These are phyloP conservation scores for Tyrannus savana DNA, from an alignment of 2,113 vertebrate species.

Conservation along the genomic window DNA sequence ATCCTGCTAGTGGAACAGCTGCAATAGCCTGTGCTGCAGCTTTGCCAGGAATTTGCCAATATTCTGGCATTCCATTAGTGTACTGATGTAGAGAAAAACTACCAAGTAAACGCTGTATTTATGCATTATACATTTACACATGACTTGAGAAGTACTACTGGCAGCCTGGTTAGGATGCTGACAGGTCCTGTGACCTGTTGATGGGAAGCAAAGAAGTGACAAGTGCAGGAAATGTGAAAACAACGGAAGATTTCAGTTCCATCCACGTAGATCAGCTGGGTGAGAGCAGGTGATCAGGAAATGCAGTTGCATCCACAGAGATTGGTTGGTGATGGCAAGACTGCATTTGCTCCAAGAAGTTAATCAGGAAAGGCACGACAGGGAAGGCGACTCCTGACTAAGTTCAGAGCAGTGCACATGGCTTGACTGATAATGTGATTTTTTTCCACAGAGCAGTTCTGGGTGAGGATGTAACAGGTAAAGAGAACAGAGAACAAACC, in stretches of 20 bases:
- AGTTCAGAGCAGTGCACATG: not conserved
- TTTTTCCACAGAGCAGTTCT: not conserved
- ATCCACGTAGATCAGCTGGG: not conserved
- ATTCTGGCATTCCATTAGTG: not conserved
- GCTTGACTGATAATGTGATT: not conserved
- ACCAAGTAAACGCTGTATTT: not conserved
- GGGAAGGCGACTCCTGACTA: not conserved
- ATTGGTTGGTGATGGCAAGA: not conserved
- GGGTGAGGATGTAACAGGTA: not conserved
- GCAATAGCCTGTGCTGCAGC: not conserved
- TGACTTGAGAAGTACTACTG: not conserved
- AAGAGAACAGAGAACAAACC: not conserved
- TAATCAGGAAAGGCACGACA: not conserved
- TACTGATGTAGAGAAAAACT: not conserved
- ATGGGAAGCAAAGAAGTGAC: not conserved
- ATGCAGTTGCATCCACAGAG: not conserved
- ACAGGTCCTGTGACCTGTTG: not conserved
- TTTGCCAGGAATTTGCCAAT: not conserved
- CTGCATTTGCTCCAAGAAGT: not conserved
- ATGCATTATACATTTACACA: not conserved
- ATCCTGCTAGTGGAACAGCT: not conserved
- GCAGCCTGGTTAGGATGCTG: not conserved
- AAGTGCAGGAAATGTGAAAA: not conserved
- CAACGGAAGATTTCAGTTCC: not conserved
- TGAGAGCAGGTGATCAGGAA: not conserved